Evolutionary conservation across 2,113 vertebrate genomes (phyloP).

Genomic region (Propithecus coquereli): DNA sequence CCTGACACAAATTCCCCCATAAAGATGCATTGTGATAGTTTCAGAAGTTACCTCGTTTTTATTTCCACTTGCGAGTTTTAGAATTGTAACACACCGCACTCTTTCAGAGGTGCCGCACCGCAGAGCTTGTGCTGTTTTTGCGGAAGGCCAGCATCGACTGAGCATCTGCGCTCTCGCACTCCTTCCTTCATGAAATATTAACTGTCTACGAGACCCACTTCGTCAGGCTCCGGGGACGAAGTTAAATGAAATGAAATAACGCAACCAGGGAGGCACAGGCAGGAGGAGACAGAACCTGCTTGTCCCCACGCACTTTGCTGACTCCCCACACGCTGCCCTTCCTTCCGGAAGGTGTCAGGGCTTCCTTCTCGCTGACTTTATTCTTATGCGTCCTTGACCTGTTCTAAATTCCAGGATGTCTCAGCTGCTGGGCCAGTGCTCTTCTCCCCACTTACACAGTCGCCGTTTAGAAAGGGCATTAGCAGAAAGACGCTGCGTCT

Average conservation of each 20-base stretch:
- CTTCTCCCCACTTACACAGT: neutral
- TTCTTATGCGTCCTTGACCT: neutral
- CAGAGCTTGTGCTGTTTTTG: neutral
- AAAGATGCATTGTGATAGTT: neutral
- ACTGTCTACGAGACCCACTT: neutral
- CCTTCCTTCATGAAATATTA: neutral
- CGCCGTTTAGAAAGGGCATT: neutral
- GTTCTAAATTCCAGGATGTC: neutral
- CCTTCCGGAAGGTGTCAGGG: neutral
- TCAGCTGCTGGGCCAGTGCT: neutral
- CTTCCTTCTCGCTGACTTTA: neutral
- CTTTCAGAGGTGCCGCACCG: neutral
- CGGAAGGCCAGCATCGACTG: neutral
- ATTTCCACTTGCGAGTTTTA: neutral
- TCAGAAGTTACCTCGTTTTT: neutral
- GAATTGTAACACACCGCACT: neutral
- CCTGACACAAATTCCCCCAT: neutral
- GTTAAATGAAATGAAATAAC: neutral
- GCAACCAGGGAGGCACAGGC: neutral
- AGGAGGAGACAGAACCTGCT: neutral
- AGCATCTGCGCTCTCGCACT: neutral
- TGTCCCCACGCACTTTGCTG: rapidly evolving
- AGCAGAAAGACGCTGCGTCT: neutral
- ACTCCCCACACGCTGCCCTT: rapidly evolving
- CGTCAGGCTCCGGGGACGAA: neutral